A percentile compares a stretch with the other conserved stretches of the same genome.
Evolutionary conservation across 2,113 vertebrate genomes (phyloP).

Genomic region (Paradoxurus hermaphroditus): DNA sequence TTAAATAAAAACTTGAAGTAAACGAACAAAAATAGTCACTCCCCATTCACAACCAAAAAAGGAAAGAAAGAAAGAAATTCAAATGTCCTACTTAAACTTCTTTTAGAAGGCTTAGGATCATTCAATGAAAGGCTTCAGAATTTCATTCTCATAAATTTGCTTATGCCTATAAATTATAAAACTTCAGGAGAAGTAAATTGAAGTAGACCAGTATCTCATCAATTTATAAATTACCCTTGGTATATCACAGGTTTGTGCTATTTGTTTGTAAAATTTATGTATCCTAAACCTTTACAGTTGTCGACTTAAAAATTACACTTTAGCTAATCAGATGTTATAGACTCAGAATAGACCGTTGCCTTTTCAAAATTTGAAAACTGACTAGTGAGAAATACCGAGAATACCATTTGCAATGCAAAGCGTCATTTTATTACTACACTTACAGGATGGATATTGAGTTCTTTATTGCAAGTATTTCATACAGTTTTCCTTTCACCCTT

Average conservation of each 20-base stretch:
- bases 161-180: neutral
- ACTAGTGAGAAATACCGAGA: neutral
- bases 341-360: neutral
- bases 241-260: neutral
- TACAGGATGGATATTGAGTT: neutral
- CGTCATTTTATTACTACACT: constrained; percentile 15
- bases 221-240: neutral
- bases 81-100: neutral
- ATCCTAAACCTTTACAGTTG: constrained; percentile 16
- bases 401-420: constrained; percentile 2
- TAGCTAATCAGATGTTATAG: neutral
- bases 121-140: neutral
- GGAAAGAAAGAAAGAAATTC: neutral
- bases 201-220: neutral
- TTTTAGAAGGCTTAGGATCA: neutral
- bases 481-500: neutral
- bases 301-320: constrained; percentile 28
- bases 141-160: neutral
- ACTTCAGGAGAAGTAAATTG: neutral
- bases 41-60: neutral
- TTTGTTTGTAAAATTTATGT: neutral
- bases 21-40: neutral
- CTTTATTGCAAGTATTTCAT: constrained; percentile 57
- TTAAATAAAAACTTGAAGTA: neutral
- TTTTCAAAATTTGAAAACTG: neutral